A percentile compares a stretch with the other conserved stretches of the same genome.
These are phyloP conservation scores for Caranx ignobilis DNA, from an alignment of 2,113 vertebrate species.

Conservation along the genomic window DNA sequence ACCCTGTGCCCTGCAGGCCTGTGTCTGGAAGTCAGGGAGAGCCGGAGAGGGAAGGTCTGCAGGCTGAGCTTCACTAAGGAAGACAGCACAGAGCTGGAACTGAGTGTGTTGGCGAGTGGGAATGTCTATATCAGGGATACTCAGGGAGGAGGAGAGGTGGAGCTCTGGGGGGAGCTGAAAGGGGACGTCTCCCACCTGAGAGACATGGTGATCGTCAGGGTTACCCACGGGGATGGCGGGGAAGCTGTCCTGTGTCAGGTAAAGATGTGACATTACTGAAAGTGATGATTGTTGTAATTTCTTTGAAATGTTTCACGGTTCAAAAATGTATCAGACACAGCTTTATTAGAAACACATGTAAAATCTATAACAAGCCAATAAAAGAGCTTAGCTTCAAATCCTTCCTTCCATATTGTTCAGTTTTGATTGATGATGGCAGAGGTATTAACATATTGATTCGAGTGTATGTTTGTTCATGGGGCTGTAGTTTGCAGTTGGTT, in stretches of 20 bases:
- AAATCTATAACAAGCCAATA: neutral
- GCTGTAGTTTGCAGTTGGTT: no score
- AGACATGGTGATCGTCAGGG: conserved; percentile 86
- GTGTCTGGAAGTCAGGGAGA: conserved; percentile 70
- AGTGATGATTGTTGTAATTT: neutral
- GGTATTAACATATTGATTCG: no score
- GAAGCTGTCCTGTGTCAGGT: conserved; percentile 96
- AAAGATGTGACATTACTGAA: conserved; percentile 28
- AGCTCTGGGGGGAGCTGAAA: conserved; percentile 84
- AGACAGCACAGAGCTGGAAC: conserved; percentile 78
- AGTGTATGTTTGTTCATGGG: no score
- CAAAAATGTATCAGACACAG: neutral
- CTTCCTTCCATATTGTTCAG: neutral
- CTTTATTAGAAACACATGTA: neutral
- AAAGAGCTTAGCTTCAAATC: neutral
- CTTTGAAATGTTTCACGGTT: neutral
- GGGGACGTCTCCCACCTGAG: conserved; percentile 46
- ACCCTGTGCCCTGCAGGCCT: conserved; percentile 85
- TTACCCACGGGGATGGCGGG: conserved; percentile 84
- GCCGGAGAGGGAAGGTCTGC: conserved; percentile 63
- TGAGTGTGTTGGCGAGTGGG: conserved; percentile 85
- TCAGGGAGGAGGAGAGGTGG: conserved; percentile 62
- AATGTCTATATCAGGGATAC: conserved; percentile 79
- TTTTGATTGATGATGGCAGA: neutral
- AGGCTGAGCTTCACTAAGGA: conserved; percentile 84